Conservation (phyloP, 2,888 invertebrate species). For the Eilema caniola region DNA sequence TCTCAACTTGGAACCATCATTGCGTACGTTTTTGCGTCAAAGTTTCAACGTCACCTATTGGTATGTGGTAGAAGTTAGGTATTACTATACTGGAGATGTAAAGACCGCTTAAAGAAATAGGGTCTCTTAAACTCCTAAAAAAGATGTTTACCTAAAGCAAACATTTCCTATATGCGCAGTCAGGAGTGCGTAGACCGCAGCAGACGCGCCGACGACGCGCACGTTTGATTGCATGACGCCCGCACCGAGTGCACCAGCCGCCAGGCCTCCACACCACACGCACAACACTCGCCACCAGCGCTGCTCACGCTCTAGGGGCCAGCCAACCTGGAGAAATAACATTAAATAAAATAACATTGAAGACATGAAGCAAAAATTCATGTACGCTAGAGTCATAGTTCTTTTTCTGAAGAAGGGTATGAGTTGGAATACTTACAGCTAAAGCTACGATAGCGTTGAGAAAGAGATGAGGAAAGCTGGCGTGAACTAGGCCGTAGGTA, state of each 20-base stretch:
- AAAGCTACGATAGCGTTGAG: constrained; percentile 88
- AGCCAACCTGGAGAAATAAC: constrained; percentile 73
- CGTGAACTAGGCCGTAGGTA: constrained; percentile 93
- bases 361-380: no score
- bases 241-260: constrained; percentile 92
- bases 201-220: constrained; percentile 95
- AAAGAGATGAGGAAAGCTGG: constrained; percentile 91
- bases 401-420: not conserved
- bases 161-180: constrained; percentile 95
- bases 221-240: constrained; percentile 91
- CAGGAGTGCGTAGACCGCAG: constrained; percentile 95
- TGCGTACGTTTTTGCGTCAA: not conserved
- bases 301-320: constrained; percentile 90
- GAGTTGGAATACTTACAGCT: constrained; percentile 63
- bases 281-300: constrained; percentile 90
- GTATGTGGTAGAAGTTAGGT: no score
- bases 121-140: not conserved
- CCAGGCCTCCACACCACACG: constrained; percentile 92
- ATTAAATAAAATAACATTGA: not conserved
- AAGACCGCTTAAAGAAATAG: no score
- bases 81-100: no score
- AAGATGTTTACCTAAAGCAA: constrained; percentile 81
- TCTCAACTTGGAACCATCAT: not conserved
- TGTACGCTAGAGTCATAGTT: not conserved
- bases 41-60: no score